Base-by-base conservation (phyloP, 2,888 invertebrate genomes). In the Tenthredo mesomela region DNA sequence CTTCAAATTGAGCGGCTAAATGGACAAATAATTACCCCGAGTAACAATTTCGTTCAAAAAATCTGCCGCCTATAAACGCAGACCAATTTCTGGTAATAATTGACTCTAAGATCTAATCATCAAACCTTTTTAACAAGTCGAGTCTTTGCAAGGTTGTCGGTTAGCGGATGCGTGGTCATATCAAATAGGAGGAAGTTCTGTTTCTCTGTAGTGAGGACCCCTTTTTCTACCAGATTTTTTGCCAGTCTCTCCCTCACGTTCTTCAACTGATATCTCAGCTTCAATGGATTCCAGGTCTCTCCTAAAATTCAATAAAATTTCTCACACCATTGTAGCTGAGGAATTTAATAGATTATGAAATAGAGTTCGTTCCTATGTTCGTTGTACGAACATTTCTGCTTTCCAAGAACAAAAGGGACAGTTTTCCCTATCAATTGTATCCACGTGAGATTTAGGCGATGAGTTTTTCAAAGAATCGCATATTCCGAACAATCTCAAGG, bases 241-340 rank as follows among this genome's bases (percentile, higher is more conserved):
- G 99, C 99, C 92, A 99, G 95, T 91, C 99, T 96, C 94, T 99
- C 99, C 89, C 99, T 96, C 4, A 99, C 99, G 95, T 99, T 99
- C 94, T 99, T 97, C 92, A 99, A 95, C 94, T 99, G 99, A 94
- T 99, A 99, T 91, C 98, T 96, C 89, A 99, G 95, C 94, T 99
- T 99, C 92, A 99, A 95, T 50, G 99, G 99, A 94, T 99, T 99
- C 99, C 99, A 99, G 89, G 99, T 99, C 95, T 99, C 99, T 90
- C 99, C 99, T 98, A 77, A 54, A 77, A 54, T 21, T 9, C 54
- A 29, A 67, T 12, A 25, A 25, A 29, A 33, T 29, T 29, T 10
- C 12, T 29, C 29, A 67, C 33, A 15, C 25, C 25, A 25, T 15
- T 29, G 12, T 67, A 29, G 1, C 67, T 67, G 0, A 43, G 21